Percentiles rank a stretch among this genome's conserved stretches.
Conservation (phyloP, 2,113 vertebrate species). For the Dryoscopus gambensis region DNA sequence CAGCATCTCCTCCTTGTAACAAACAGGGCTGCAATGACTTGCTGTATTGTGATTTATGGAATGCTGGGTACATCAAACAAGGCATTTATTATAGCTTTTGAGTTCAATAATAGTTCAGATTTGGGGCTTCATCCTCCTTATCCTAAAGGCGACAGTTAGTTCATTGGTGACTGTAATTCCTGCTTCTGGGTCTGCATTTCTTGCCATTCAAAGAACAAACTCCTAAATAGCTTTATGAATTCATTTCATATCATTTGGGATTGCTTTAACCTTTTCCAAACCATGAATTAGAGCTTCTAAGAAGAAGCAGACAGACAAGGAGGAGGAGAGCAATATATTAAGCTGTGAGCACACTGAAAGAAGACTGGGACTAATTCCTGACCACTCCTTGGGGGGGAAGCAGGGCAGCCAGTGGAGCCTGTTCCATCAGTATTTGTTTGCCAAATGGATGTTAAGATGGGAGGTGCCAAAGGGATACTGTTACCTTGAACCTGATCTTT, state of each 20-base stretch:
- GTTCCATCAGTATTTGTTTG: not conserved
- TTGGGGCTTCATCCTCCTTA: not conserved
- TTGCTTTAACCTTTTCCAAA: not conserved
- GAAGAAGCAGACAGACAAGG: not conserved
- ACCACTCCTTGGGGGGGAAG: rapidly evolving
- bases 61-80: not conserved
- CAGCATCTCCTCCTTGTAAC: not conserved
- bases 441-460: not conserved
- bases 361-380: not conserved
- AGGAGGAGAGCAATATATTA: not conserved
- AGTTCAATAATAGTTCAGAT: not conserved
- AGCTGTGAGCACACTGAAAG: not conserved
- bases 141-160: not conserved
- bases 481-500: not conserved
- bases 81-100: not conserved
- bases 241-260: not conserved
- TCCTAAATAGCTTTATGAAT: not conserved
- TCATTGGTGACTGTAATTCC: not conserved
- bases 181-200: not conserved
- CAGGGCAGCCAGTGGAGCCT: not conserved
- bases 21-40: not conserved
- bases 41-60: not conserved
- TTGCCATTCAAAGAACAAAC: not conserved
- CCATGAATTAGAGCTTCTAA: not conserved
- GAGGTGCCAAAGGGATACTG: not conserved